Evolutionary conservation across 2,113 vertebrate genomes (phyloP).

Genomic region (Heterotis niloticus): DNA sequence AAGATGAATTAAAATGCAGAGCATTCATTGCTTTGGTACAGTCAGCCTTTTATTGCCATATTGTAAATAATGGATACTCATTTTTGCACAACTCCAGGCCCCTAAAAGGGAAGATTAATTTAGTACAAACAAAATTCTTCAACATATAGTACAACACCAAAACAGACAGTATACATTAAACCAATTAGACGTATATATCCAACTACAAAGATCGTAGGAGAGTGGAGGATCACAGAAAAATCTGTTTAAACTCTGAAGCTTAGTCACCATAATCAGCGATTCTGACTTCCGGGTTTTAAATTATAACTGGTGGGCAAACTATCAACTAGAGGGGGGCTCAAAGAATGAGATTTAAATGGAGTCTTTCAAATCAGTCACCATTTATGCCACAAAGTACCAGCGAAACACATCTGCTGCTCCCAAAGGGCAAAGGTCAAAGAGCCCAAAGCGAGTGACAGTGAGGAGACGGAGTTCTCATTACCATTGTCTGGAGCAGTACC

Average conservation of each 20-base stretch:
- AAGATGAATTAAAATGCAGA: too few relatives aligned
- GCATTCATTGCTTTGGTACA: too few relatives aligned
- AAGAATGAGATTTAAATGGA: not conserved
- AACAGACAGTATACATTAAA: too few relatives aligned
- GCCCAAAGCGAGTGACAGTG: not conserved
- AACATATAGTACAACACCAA: too few relatives aligned
- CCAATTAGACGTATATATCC: too few relatives aligned
- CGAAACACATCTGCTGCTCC: not conserved
- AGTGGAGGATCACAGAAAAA: too few relatives aligned
- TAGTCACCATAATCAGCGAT: not conserved
- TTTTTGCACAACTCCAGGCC: too few relatives aligned
- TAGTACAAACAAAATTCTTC: too few relatives aligned
- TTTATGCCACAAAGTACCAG: not conserved
- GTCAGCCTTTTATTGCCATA: too few relatives aligned
- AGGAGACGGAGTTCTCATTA: slow-evolving; percentile 21
- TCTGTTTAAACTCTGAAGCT: not conserved
- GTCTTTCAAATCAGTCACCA: not conserved
- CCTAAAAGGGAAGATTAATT: too few relatives aligned
- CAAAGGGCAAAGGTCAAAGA: slow-evolving; percentile 13
- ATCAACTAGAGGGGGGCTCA: not conserved
- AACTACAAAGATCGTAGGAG: too few relatives aligned
- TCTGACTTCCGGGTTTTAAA: not conserved
- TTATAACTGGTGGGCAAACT: not conserved
- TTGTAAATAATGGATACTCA: too few relatives aligned
- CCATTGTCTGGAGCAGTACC: slow-evolving; percentile 30